A percentile compares a stretch with the other conserved stretches of the same genome.
Conservation (phyloP, 2,888 invertebrate species). For the Icerya purchasi region DNA sequence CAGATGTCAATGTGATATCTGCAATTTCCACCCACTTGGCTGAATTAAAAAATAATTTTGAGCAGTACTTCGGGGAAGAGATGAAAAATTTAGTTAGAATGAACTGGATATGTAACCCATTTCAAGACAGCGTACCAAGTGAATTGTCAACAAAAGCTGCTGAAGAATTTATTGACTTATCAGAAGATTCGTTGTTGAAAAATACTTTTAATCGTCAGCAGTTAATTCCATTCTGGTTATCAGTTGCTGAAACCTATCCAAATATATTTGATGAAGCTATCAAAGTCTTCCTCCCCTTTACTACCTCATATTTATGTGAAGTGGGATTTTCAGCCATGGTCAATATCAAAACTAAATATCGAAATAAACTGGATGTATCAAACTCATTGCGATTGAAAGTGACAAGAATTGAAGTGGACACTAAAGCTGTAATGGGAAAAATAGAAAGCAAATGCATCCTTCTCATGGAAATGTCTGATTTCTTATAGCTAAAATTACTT, state of each 20-base stretch:
- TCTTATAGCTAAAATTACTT: too few species aligned
- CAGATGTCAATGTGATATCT: constrained; percentile 1
- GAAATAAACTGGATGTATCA: background rate
- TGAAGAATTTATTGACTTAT: background rate
- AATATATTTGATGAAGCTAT: constrained; percentile 3
- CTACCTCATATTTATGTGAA: background rate
- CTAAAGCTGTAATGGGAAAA: too few species aligned
- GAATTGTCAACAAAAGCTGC: background rate
- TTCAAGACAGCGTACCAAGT: background rate
- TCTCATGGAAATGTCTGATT: too few species aligned
- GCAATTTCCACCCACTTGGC: too few species aligned
- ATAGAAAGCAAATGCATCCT: too few species aligned
- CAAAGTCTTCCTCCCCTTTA: constrained; percentile 3
- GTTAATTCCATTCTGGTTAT: constrained; percentile 1
- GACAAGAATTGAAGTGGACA: too few species aligned
- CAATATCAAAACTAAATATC: constrained; percentile 1
- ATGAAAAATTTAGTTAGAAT: too few species aligned
- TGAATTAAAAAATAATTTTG: too few species aligned
- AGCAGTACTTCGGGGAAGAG: too few species aligned
- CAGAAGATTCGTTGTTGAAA: background rate
- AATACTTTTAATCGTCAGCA: background rate
- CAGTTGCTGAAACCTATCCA: background rate
- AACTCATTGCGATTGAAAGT: too few species aligned
- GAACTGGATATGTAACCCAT: too few species aligned
- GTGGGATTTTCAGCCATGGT: constrained; percentile 2